Conservation (phyloP, 2,113 vertebrate genomes). For the Suricata suricatta region DNA sequence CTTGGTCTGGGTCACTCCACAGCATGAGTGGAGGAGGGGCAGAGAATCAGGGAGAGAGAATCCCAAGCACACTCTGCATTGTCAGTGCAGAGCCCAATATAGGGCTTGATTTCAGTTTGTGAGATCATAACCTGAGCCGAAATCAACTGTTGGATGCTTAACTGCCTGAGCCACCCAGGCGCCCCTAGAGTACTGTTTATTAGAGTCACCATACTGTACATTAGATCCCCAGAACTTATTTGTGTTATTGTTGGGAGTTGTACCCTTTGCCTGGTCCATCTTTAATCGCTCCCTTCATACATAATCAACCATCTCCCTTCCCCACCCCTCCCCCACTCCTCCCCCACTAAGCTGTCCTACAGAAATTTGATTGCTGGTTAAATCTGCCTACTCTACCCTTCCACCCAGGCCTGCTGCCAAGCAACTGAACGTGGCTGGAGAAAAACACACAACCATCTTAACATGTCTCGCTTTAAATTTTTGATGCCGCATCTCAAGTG, state of each 20-base stretch:
- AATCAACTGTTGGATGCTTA: too few species aligned
- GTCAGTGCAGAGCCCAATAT: too few species aligned
- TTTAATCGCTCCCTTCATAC: background rate
- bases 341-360: background rate
- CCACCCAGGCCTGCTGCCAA: background rate
- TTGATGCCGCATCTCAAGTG: background rate
- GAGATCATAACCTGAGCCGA: too few species aligned
- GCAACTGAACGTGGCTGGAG: background rate
- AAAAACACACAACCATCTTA: background rate
- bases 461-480: background rate
- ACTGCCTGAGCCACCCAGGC: too few species aligned
- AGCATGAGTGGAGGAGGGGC: too few species aligned
- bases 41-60: too few species aligned
- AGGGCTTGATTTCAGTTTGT: too few species aligned
- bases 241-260: background rate
- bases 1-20: background rate
- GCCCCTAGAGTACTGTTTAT: background rate
- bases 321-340: fast-evolving
- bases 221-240: background rate
- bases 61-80: too few species aligned
- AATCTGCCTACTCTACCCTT: background rate
- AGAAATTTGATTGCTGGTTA: background rate
- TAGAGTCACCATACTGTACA: background rate
- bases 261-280: background rate
- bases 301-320: background rate